Evolutionary conservation across 2,797 vertebrate genomes (phyloP).

Genomic region (Poeciliopsis infans): DNA sequence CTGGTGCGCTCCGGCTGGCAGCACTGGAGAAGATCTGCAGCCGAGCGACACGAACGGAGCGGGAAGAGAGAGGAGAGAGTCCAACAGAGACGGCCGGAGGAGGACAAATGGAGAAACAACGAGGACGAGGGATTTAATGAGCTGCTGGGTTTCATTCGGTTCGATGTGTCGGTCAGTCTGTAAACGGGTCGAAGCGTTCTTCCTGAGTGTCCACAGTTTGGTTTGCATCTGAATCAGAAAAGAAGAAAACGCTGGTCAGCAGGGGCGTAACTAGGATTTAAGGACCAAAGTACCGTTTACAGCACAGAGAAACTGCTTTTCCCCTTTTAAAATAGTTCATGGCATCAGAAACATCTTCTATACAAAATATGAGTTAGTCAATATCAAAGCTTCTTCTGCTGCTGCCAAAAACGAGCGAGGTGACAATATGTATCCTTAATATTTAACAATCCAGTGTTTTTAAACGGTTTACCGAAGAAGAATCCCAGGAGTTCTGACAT

Average conservation of each 20-base stretch:
- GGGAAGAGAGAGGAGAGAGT: background rate
- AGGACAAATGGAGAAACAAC: background rate
- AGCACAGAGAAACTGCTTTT: too few relatives aligned
- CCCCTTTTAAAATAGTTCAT: too few relatives aligned
- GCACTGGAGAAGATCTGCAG: background rate
- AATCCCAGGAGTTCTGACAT: too few relatives aligned
- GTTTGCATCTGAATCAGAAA: constrained; percentile 29
- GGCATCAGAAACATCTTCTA: too few relatives aligned
- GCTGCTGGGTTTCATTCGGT: background rate
- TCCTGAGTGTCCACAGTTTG: constrained; percentile 39
- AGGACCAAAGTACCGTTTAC: too few relatives aligned
- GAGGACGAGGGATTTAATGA: background rate
- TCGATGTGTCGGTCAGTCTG: constrained; percentile 8
- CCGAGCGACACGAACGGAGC: background rate
- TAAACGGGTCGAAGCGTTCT: constrained; percentile 18
- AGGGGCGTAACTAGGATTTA: too few relatives aligned
- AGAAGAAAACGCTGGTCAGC: background rate
- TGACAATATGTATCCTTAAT: too few relatives aligned
- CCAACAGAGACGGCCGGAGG: background rate
- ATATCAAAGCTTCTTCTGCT: too few relatives aligned
- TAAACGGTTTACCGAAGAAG: too few relatives aligned
- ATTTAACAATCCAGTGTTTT: too few relatives aligned
- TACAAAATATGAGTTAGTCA: too few relatives aligned
- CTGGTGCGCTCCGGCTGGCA: background rate
- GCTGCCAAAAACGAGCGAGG: too few relatives aligned